Conservation (phyloP, 2,888 invertebrate genomes). For the Stomorhina lunata region DNA sequence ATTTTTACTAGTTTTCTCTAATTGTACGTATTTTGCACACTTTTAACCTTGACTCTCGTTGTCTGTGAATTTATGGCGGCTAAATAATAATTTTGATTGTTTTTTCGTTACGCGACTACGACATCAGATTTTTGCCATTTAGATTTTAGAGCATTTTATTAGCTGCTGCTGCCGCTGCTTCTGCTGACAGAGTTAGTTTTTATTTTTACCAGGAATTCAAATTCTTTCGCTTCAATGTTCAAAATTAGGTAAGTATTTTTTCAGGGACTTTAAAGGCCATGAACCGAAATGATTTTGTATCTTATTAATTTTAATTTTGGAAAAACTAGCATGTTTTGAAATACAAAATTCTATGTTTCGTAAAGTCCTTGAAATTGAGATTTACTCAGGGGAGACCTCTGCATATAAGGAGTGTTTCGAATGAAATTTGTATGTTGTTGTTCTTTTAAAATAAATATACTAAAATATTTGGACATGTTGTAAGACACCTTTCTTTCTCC, state of each 20-base stretch:
- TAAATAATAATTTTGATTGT: slow-evolving; percentile 32
- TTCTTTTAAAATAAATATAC: too few relatives aligned
- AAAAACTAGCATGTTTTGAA: slow-evolving; percentile 19
- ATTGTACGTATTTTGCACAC: slow-evolving; percentile 36
- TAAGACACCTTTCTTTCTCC: too few relatives aligned
- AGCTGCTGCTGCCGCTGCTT: slow-evolving; percentile 6
- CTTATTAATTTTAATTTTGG: too few relatives aligned
- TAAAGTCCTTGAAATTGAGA: slow-evolving; percentile 50
- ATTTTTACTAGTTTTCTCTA: not conserved
- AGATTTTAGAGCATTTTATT: slow-evolving; percentile 53
- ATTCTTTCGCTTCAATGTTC: slow-evolving; percentile 3
- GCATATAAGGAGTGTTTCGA: too few relatives aligned
- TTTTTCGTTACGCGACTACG: not conserved
- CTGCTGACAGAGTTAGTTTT: not conserved
- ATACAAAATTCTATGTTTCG: not conserved
- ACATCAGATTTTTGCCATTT: slow-evolving; percentile 9
- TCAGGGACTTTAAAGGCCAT: slow-evolving; percentile 7
- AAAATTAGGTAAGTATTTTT: slow-evolving; percentile 28
- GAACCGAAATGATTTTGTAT: slow-evolving; percentile 2
- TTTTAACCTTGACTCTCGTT: slow-evolving; percentile 47
- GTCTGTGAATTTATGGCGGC: slow-evolving; percentile 24
- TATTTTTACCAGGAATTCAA: slow-evolving; percentile 23
- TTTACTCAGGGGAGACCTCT: too few relatives aligned
- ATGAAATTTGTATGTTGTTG: too few relatives aligned
- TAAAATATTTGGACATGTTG: too few relatives aligned